A percentile compares a stretch with the other conserved stretches of the same genome.
Evolutionary conservation across 2,888 invertebrate genomes (phyloP).

Genomic region (Temnothorax rugatulus): DNA sequence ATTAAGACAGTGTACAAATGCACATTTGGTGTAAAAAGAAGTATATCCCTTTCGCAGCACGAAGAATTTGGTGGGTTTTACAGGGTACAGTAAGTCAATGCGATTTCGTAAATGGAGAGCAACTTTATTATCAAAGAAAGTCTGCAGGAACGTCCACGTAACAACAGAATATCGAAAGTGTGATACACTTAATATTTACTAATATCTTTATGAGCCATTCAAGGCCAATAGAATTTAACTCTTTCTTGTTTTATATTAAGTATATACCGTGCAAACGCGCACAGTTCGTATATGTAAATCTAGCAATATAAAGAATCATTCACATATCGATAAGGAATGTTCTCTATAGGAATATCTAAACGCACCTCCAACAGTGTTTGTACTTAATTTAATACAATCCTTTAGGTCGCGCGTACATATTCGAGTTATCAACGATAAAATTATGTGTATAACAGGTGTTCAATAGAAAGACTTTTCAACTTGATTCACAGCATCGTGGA

Average conservation of each 20-base stretch:
- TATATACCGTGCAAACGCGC: conserved; percentile 55
- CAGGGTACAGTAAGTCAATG: conserved; percentile 20
- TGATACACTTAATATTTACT: conserved; percentile 46
- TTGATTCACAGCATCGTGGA: conserved; percentile 67
- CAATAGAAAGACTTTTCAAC: conserved; percentile 72
- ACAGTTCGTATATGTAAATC: conserved; percentile 58
- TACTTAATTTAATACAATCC: conserved; percentile 77
- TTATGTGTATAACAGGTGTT: conserved; percentile 54
- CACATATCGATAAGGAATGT: conserved; percentile 64
- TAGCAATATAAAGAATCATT: conserved; percentile 60
- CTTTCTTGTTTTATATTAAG: conserved; percentile 56
- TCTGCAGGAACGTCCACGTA: conserved; percentile 57
- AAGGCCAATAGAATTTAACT: conserved; percentile 57
- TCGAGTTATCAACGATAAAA: conserved; percentile 65
- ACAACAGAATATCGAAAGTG: conserved; percentile 65
- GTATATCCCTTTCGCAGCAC: background rate
- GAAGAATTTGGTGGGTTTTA: background rate
- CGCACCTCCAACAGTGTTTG: conserved; percentile 72
- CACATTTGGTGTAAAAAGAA: conserved; percentile 43
- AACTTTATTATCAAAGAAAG: conserved; percentile 75
- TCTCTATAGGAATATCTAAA: conserved; percentile 59
- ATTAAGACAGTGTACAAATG: conserved; percentile 80
- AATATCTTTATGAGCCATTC: conserved; percentile 62
- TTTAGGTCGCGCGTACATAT: conserved; percentile 65
- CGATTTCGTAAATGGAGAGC: conserved; percentile 63